A percentile compares a stretch with the other conserved stretches of the same genome.
Evolutionary conservation across 2,797 vertebrate species (phyloP).

Genomic region (Phaenicophaeus curvirostris): DNA sequence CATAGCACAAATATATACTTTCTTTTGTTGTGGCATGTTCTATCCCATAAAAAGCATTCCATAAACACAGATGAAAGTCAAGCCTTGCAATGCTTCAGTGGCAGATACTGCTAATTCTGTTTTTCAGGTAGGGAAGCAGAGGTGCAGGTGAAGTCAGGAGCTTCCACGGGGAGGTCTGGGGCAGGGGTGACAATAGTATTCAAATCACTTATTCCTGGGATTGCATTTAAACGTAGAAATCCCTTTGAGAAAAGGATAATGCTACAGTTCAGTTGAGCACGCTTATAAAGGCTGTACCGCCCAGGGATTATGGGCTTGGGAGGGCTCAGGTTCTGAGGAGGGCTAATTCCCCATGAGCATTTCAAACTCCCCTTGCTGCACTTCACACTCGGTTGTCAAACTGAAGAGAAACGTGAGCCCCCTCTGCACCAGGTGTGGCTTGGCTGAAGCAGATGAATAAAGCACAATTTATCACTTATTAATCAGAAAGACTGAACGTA

Average conservation of each 20-base stretch:
- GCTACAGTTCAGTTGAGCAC: not conserved
- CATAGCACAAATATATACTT: not conserved
- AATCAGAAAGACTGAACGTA: conserved; percentile 52
- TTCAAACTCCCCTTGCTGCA: not conserved
- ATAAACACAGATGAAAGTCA: not conserved
- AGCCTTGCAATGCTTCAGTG: not conserved
- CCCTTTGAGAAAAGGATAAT: not conserved
- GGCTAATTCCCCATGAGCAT: not conserved
- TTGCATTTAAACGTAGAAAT: not conserved
- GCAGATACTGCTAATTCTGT: not conserved
- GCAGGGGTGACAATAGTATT: not conserved
- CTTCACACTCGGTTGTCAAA: not conserved
- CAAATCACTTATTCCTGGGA: not conserved
- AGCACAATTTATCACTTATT: conserved; percentile 56
- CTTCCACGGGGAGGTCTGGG: not conserved
- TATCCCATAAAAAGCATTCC: not conserved
- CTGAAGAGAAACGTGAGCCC: not conserved
- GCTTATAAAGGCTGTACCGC: not conserved
- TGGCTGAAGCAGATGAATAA: conserved; percentile 25
- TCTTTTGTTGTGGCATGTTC: not conserved
- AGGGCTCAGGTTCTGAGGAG: not conserved
- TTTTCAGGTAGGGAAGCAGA: not conserved
- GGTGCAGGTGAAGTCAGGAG: not conserved
- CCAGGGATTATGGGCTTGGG: not conserved
- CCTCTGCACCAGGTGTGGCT: not conserved